phyloP scores from a whole-genome alignment of 2,113 vertebrate species.

The Colistium nudipinnis region DNA sequence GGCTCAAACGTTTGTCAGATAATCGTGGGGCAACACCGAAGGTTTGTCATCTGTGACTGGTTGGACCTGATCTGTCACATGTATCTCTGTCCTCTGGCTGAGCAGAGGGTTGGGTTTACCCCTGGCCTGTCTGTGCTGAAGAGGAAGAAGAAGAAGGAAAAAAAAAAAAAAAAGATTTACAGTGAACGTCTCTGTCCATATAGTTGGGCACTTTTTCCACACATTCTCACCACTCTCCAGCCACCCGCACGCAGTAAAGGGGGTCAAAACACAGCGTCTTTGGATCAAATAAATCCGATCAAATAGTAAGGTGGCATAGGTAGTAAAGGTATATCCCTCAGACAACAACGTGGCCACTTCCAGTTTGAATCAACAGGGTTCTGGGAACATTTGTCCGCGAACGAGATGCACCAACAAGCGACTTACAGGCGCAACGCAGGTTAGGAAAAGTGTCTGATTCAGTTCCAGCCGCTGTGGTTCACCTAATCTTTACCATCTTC shows the following conservation, averaged over 20 bases:
- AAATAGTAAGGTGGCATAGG: not conserved
- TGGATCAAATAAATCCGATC: not conserved
- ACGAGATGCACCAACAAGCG: constrained; percentile 13
- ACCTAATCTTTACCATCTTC: constrained; percentile 55
- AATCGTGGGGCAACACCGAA: constrained; percentile 71
- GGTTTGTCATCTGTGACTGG: constrained; percentile 82
- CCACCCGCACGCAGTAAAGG: not conserved
- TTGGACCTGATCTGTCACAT: constrained; percentile 83
- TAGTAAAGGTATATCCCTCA: not conserved
- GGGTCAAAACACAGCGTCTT: not conserved
- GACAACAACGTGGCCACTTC: not conserved
- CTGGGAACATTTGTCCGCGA: not conserved
- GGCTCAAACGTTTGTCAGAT: constrained; percentile 61
- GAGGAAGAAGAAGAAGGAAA: constrained; percentile 35
- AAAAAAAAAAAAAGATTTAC: constrained; percentile 41
- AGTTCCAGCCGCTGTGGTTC: constrained; percentile 45
- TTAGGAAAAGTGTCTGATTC: constrained; percentile 39
- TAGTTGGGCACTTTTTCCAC: not conserved
- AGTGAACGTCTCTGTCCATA: constrained; percentile 34
- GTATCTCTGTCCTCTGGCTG: constrained; percentile 76
- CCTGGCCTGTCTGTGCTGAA: constrained; percentile 61
- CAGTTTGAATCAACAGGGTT: not conserved
- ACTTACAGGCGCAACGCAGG: constrained; percentile 4
- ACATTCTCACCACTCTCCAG: not conserved
- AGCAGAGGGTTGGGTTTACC: constrained; percentile 81